Evolutionary conservation across 2,797 vertebrate genomes (phyloP).

Genomic region (Leptodactylus fallax): DNA sequence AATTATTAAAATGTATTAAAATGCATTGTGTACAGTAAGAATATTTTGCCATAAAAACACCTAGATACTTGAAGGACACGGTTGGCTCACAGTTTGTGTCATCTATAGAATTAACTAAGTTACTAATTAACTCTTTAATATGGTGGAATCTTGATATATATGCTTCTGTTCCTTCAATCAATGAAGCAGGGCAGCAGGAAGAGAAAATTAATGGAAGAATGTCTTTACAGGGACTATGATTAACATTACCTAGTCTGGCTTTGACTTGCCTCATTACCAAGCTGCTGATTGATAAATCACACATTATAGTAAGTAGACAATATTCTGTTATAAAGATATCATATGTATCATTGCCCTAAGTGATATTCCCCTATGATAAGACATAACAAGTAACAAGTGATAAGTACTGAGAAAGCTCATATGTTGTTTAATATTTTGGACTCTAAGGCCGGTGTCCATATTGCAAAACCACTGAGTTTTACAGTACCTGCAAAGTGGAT

Average conservation of each 20-base stretch:
- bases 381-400: no score
- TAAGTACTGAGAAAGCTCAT: background rate
- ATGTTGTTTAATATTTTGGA: background rate
- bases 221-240: background rate
- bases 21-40: no score
- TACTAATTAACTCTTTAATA: slow-evolving; percentile 1
- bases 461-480: no score
- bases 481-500: no score
- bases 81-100: no score
- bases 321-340: background rate
- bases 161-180: slow-evolving; percentile 6
- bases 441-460: no score
- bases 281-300: slow-evolving; percentile 34
- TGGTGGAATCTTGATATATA: slow-evolving; percentile 30
- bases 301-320: background rate
- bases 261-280: slow-evolving; percentile 7
- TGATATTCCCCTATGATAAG: background rate
- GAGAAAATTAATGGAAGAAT: background rate
- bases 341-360: background rate
- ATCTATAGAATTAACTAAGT: background rate
- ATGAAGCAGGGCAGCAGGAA: background rate
- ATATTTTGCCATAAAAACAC: no score
- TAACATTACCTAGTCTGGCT: slow-evolving; percentile 18
- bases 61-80: no score
- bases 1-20: no score